A percentile compares a stretch with the other conserved stretches of the same genome.
These are phyloP conservation scores for Numida meleagris DNA, from an alignment of 2,113 vertebrate species.

Conservation along the genomic window DNA sequence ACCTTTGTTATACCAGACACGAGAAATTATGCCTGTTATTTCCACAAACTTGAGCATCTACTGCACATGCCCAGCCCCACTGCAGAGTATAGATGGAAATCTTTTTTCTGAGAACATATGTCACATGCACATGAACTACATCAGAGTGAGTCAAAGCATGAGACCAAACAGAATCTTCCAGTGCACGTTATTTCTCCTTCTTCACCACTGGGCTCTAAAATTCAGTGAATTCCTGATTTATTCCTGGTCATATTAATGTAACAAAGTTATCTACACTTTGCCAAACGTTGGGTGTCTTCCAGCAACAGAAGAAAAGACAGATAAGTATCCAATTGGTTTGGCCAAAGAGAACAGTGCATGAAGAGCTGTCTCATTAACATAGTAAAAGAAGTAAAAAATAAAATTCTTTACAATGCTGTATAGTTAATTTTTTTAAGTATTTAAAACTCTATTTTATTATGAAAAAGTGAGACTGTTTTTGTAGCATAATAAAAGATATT, in stretches of 20 bases:
- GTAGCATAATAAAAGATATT: conserved; percentile 42
- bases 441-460: conserved; percentile 66
- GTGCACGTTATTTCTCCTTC: neutral
- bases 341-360: neutral
- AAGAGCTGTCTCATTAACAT: conserved; percentile 14
- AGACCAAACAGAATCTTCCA: neutral
- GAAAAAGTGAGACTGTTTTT: conserved; percentile 55
- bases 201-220: neutral
- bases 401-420: conserved; percentile 27
- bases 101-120: neutral
- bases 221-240: neutral
- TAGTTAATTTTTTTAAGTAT: conserved; percentile 37
- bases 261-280: neutral
- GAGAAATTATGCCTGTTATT: neutral
- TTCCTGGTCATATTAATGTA: neutral
- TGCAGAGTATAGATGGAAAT: neutral
- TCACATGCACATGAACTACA: neutral
- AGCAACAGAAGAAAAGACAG: neutral
- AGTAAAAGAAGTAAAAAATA: neutral
- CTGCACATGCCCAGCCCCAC: neutral
- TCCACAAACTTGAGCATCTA: neutral
- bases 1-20: neutral
- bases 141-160: neutral
- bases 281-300: conserved; percentile 8
- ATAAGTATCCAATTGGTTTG: neutral